Evolutionary conservation across 1,140 invertebrate species (phyloP).

Genomic region (Globodera rostochiensis): DNA sequence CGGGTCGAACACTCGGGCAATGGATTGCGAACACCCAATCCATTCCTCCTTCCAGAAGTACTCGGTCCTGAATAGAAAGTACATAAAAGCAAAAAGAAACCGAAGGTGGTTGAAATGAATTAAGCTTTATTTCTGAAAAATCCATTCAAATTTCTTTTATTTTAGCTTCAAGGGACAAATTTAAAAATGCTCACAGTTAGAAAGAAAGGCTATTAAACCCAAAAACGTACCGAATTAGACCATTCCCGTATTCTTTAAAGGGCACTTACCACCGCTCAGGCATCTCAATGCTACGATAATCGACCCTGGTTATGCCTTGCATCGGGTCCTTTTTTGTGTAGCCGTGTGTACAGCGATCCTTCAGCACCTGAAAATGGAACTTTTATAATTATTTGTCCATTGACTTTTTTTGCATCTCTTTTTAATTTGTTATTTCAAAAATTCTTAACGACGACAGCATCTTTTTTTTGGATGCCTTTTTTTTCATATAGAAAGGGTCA

Average conservation of each 20-base stretch:
- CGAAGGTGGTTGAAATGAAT: no score
- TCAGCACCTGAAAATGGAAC: slow-evolving; percentile 52
- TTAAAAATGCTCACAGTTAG: no score
- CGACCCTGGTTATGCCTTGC: slow-evolving; percentile 17
- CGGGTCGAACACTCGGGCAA: neutral
- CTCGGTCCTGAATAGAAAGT: slow-evolving; percentile 30
- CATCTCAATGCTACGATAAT: slow-evolving; percentile 37
- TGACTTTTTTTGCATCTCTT: neutral
- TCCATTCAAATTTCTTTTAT: no score
- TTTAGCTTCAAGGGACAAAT: no score
- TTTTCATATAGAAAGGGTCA: neutral
- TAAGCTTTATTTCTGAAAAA: no score
- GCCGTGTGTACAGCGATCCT: slow-evolving; percentile 57
- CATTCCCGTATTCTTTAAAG: no score
- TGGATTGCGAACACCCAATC: neutral
- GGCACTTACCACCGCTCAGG: slow-evolving; percentile 54
- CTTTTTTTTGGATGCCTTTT: no score
- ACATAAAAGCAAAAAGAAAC: neutral
- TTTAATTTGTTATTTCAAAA: neutral
- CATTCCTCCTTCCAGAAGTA: slow-evolving; percentile 57
- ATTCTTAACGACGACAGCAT: neutral
- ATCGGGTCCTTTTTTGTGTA: slow-evolving; percentile 53
- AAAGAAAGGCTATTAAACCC: no score
- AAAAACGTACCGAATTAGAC: no score
- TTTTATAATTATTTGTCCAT: neutral